Percentiles rank a stretch among this genome's conserved stretches.
phyloP scores from a whole-genome alignment of 2,888 invertebrate genomes.

The Cyclophora punctaria region DNA sequence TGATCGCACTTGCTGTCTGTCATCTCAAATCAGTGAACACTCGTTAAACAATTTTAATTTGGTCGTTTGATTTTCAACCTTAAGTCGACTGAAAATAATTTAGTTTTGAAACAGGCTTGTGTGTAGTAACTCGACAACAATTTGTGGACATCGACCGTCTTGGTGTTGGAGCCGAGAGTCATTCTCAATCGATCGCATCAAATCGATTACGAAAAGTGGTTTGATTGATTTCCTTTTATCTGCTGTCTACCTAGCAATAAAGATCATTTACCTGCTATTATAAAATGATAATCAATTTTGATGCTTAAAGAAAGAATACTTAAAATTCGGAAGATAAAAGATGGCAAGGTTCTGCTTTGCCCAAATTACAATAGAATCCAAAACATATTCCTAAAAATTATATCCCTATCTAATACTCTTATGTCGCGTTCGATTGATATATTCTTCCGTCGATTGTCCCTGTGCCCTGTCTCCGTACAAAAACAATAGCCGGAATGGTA shows the following conservation, averaged over 20 bases:
- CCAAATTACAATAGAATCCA: too few relatives aligned
- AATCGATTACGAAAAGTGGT: constrained; percentile 41
- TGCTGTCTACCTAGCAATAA: constrained; percentile 11
- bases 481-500: constrained; percentile 46
- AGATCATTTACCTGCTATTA: too few relatives aligned
- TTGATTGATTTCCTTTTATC: constrained; percentile 26
- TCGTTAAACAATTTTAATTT: constrained; percentile 17
- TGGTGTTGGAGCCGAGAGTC: constrained; percentile 25
- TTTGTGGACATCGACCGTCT: constrained; percentile 21
- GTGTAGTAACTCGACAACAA: constrained; percentile 37
- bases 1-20: constrained; percentile 41
- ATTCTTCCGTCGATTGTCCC: constrained; percentile 45
- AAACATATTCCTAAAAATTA: too few relatives aligned
- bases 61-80: constrained; percentile 15
- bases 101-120: constrained; percentile 5
- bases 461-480: constrained; percentile 21
- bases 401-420: too few relatives aligned
- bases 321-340: too few relatives aligned
- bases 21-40: constrained; percentile 40
- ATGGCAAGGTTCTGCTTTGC: too few relatives aligned
- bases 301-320: too few relatives aligned
- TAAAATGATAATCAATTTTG: too few relatives aligned
- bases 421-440: constrained; percentile 16
- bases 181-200: constrained; percentile 27
- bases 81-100: constrained; percentile 5